A percentile compares a stretch with the other conserved stretches of the same genome.
These are phyloP conservation scores for Pelecanus crispus DNA, from an alignment of 2,113 vertebrate species.

Conservation along the genomic window DNA sequence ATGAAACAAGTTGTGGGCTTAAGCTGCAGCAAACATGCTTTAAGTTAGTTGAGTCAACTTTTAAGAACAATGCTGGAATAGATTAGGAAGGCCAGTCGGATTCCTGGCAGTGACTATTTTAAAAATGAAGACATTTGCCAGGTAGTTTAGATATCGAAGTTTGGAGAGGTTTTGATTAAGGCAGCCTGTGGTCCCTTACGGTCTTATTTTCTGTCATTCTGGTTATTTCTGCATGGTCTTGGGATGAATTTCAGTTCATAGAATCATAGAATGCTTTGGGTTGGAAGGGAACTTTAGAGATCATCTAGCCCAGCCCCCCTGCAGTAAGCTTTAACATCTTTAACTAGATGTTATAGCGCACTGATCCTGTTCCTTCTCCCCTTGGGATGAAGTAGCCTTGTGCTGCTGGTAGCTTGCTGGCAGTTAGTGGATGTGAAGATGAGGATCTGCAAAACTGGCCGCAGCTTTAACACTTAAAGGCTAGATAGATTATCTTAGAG, in stretches of 20 bases:
- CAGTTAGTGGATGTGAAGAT: neutral
- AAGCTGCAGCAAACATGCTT: neutral
- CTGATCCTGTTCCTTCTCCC: neutral
- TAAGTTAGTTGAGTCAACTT: neutral
- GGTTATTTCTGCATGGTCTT: neutral
- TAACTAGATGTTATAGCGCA: too few relatives aligned
- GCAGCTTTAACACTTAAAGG: neutral
- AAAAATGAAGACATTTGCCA: neutral
- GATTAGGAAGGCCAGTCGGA: neutral
- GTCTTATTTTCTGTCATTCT: neutral
- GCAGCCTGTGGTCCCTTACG: neutral
- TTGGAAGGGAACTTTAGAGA: too few relatives aligned
- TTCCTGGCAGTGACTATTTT: neutral
- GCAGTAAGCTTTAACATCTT: too few relatives aligned
- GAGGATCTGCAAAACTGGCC: neutral
- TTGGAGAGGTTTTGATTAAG: constrained; percentile 16
- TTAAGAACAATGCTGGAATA: neutral
- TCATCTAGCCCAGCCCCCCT: too few relatives aligned
- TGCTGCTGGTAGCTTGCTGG: neutral
- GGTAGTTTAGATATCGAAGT: neutral
- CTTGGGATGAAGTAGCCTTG: neutral
- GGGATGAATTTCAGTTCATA: neutral
- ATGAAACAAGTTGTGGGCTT: neutral
- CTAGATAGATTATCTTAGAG: neutral
- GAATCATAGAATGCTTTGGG: too few relatives aligned